Base-by-base conservation (phyloP, 2,888 invertebrate genomes). In the Mamestra brassicae region DNA sequence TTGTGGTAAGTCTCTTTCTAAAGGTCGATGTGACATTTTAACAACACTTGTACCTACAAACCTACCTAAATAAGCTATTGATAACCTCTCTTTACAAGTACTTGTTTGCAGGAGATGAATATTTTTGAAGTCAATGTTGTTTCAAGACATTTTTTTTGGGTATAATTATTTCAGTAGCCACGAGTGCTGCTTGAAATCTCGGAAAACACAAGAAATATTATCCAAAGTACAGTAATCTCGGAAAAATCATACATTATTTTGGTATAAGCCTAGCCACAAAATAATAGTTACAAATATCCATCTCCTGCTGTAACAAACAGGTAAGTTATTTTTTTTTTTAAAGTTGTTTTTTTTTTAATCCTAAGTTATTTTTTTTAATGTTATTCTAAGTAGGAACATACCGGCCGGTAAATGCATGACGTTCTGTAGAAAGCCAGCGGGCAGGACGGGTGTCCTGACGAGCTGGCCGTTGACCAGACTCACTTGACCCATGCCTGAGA, bases 401-500 rank as follows among this genome's bases (percentile, higher is more conserved):
- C 96, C 96, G 2, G 95, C 88, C 1, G 97, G 97, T 80, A 98
- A 93, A 90, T 98, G 98, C 88, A 98, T 97, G 78, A 98, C 97
- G 89, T 98, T 98, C 87, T 98, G 98, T 36, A 98, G 94, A 83
- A 98, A 97, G 64, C 98, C 98, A 0, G 98, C 97, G 62, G 98
- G 97, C 15, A 97, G 89, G 54, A 97, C 97, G 0, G 98, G 98
- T 0, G 97, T 97, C 64, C 98, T 95, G 17, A 99, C 97, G n/a
- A 98, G 97, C 91, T 98, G 98, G 0, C 98, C 98, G 75, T 97
- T 97, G 42, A 97, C 96, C 0, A 97, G 88, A 90, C 96, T 96
- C 75, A 97, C 96, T 92, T 96, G 96, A 11, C 95, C 93, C 96
- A 96, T 96, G 67, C 95, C 94, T 0, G 95, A 94, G 91, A 96